phyloP scores from a whole-genome alignment of 2,797 vertebrate species.

The Podargus strigoides region DNA sequence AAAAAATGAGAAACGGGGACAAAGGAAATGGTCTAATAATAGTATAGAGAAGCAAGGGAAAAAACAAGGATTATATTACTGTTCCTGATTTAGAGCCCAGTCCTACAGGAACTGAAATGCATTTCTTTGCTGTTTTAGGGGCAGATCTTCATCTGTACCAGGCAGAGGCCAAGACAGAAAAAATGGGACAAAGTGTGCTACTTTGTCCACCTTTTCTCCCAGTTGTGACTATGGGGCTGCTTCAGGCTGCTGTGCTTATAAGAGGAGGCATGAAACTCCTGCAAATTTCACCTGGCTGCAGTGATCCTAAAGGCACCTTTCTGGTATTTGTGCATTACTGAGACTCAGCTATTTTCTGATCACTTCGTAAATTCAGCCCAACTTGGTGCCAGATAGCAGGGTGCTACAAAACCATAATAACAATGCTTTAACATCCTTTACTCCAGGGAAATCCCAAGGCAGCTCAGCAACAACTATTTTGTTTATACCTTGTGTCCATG shows the following conservation, averaged over 20 bases:
- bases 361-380: neutral
- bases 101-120: neutral
- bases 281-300: neutral
- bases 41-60: neutral
- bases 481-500: neutral
- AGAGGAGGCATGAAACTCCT: neutral
- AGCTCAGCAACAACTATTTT: neutral
- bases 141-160: neutral
- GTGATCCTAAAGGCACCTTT: neutral
- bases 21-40: conserved; percentile 35
- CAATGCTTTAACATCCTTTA: neutral
- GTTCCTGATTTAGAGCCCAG: neutral
- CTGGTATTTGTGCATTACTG: neutral
- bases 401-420: neutral
- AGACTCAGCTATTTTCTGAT: neutral
- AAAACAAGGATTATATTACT: conserved; percentile 29
- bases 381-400: neutral
- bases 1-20: conserved; percentile 52
- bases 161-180: neutral
- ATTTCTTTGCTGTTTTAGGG: neutral
- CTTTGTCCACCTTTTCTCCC: neutral
- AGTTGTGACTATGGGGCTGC: neutral
- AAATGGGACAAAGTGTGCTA: neutral
- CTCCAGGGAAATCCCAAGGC: neutral
- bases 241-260: neutral